Percentiles rank a stretch among this genome's conserved stretches.
These are phyloP conservation scores for Slavum lentiscoides DNA, from an alignment of 2,888 invertebrate genomes.

Conservation along the genomic window DNA sequence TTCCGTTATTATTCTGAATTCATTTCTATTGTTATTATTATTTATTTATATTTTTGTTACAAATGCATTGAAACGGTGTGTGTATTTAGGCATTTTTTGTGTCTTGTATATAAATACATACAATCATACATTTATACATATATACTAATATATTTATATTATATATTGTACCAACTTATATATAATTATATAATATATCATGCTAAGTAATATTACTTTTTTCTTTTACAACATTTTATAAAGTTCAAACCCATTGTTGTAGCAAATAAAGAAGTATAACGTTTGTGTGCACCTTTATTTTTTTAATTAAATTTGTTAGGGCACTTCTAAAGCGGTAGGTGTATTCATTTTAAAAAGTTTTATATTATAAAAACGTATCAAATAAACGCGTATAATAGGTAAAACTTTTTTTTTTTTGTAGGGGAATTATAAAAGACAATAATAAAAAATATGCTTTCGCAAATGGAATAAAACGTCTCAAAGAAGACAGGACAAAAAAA, in stretches of 20 bases:
- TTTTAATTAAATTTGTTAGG: constrained; percentile 30
- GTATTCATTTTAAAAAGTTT: constrained; percentile 23
- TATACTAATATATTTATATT: constrained; percentile 3
- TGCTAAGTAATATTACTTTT: constrained; percentile 28
- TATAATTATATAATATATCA: constrained; percentile 9
- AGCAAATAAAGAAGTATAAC: constrained; percentile 26
- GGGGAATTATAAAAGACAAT: not conserved
- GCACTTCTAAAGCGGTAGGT: constrained; percentile 21
- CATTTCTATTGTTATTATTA: constrained; percentile 14
- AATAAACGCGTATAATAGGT: not conserved
- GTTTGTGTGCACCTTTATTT: constrained; percentile 28
- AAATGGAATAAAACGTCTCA: not conserved
- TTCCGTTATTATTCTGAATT: constrained; percentile 25
- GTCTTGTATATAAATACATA: constrained; percentile 48
- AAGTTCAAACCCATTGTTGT: constrained; percentile 23
- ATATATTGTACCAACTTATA: not conserved
- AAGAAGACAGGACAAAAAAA: not conserved
- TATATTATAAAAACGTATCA: constrained; percentile 8
- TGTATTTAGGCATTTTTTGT: constrained; percentile 44
- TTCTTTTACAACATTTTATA: constrained; percentile 1
- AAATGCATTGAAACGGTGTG: constrained; percentile 45
- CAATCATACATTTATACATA: constrained; percentile 39
- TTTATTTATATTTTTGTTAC: constrained; percentile 8
- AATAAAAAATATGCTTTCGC: not conserved
- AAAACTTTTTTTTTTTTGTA: constrained; percentile 2